Conservation (phyloP, 2,113 vertebrate genomes). For the Gopherus flavomarginatus region DNA sequence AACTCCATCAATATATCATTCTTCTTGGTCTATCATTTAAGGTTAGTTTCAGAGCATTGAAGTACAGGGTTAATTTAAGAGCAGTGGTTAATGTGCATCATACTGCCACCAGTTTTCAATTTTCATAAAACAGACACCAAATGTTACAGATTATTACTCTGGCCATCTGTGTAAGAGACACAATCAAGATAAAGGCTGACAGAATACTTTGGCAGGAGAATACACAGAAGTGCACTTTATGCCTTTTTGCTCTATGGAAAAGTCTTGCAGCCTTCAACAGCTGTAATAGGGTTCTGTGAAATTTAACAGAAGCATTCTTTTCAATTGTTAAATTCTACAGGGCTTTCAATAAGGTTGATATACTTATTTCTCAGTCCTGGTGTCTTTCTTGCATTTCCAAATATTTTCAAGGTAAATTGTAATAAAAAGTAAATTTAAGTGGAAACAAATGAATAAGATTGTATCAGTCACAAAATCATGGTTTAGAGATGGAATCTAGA, state of each 20-base stretch:
- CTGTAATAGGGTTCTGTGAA: rapidly evolving
- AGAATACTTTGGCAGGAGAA: background rate
- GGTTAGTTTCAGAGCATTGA: background rate
- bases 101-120: background rate
- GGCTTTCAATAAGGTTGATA: background rate
- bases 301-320: background rate
- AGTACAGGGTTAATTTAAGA: background rate
- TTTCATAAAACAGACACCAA: background rate
- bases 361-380: too few relatives aligned
- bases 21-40: background rate
- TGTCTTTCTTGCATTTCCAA: background rate
- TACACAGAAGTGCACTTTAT: background rate
- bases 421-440: background rate
- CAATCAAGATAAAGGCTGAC: background rate
- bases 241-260: background rate
- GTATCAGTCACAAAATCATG: background rate
- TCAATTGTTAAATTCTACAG: background rate
- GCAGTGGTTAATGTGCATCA: background rate
- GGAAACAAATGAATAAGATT: background rate
- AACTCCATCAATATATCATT: background rate
- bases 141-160: background rate
- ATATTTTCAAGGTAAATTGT: background rate
- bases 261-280: background rate
- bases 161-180: background rate
- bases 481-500: background rate